Evolutionary conservation across 2,888 invertebrate genomes (phyloP), one percentile per base, ranked within the genome.

Genomic region (Onthophagus sagittarius): DNA sequence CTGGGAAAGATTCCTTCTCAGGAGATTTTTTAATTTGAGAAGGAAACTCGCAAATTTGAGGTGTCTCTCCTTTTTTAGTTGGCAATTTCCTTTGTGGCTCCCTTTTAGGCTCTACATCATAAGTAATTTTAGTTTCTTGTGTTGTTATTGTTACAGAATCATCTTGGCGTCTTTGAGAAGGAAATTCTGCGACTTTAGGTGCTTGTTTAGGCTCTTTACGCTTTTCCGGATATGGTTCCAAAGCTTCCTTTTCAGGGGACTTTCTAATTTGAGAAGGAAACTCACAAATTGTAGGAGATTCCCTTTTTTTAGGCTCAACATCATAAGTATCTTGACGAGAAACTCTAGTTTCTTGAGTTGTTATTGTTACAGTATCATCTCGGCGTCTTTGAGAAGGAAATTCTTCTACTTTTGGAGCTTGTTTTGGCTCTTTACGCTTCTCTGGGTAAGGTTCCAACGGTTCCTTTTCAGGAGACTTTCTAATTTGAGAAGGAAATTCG

Each of bases 371-470:
- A 69, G 6, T 53, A 53, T 53, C 39, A 53, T 73, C 73, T 64
- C 1, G 11, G 1, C 64, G 64, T 15, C 9, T 32, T 23, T 53
- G 69, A 5, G 70, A 63, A 23, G 71, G 72, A 63, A 73, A 71
- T 39, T 73, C 73, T 15, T 32, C 9, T 0, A 71, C 33, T 13
- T 15, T 39, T 14, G 71, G 64, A 3, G 67, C 67, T 53, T 63
- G 4, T 65, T 75, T 76, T 32, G 7, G 14, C 11, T 77, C 76
- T 23, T 71, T 76, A 39, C 65, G 72, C 71, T 70, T 79, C 72
- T 79, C 76, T 11, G 78, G 79, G 72, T 78, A 77, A n/a, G 74
- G 72, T 71, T 77, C 77, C n/a, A 76, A 71, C 13, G 74, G 77
- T 75, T 79, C 77, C 63, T 71, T 75, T 70, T 79, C 73, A 9